Evolutionary conservation across 1,140 invertebrate species (phyloP).

Genomic region (Trachymyrmex septentrionalis): DNA sequence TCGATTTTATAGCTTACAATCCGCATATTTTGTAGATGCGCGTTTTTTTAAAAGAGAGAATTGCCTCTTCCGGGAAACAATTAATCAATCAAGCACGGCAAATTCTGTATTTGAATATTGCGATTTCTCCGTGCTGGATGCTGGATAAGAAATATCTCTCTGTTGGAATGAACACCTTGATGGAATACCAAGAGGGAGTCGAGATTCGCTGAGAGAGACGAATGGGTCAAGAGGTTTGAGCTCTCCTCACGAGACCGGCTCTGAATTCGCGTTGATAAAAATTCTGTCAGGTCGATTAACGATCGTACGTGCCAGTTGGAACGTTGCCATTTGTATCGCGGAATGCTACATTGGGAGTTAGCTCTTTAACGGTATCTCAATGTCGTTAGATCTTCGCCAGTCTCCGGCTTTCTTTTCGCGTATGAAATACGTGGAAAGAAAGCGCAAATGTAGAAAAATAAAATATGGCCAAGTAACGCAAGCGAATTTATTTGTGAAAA

Average conservation of each 20-base stretch:
- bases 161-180: conserved; percentile 18
- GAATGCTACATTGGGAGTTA: conserved; percentile 46
- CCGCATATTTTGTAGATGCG: neutral
- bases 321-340: conserved; percentile 57
- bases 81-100: conserved; percentile 7
- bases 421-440: conserved; percentile 17
- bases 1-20: neutral
- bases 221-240: conserved; percentile 23
- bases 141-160: conserved; percentile 42
- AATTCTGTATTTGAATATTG: conserved; percentile 29
- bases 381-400: conserved; percentile 36
- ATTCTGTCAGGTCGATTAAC: conserved; percentile 65
- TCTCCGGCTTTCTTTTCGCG: conserved; percentile 3
- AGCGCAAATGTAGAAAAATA: neutral
- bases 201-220: conserved; percentile 49
- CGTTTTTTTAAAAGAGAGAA: neutral
- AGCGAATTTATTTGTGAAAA: neutral
- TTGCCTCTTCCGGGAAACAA: neutral
- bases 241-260: conserved; percentile 43
- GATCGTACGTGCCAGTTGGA: conserved; percentile 65
- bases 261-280: conserved; percentile 60
- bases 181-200: conserved; percentile 30
- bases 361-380: conserved; percentile 22
- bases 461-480: neutral
- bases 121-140: neutral